Base-by-base conservation (phyloP, 1,140 invertebrate species). In the Heliconius congener region DNA sequence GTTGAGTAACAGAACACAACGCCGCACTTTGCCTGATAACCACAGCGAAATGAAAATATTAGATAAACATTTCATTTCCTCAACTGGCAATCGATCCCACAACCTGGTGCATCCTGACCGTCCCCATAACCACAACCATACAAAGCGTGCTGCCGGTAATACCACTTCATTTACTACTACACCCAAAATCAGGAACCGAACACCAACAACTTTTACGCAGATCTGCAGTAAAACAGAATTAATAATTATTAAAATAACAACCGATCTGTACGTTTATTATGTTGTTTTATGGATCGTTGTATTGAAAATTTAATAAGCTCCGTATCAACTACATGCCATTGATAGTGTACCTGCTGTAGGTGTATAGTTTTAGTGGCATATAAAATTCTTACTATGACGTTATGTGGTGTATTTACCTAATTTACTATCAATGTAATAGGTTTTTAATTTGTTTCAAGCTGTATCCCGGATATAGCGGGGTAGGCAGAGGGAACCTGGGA, bases 261-360 rank as follows among this genome's bases (percentile, higher is more conserved):
- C 30, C 57, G 8, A 2, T 1, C 2, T 4, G 23, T 27, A 30
- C 23, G 23, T 66, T 66, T 66, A 66, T 30, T 23, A 66, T 66
- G 57, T 66, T 66, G 57, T 66, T 66, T 66, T 4, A 66, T 66
- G 23, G 57, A 66, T 1, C 23, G 57, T 66, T 66, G 57, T 66
- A 66, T 66, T 66, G 57, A 66, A 66, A 66, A 27, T 66, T 66
- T 66, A 66, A 66, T 66, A 66, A 66, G 23, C 57, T 66, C 27
- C 57, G n/a, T 11, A 66, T 23, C 8, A 66, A 27, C n/a, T 11
- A 13, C 11, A 27, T 5, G 57, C 30, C 23, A 16, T 66, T 66
- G 57, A 66, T 66, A 27, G 11, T 27, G 23, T 66, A 66, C 23
- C 23, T 11, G 57, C 19, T 57, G 55, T 57, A 23, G 2, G 19